Base-by-base conservation (phyloP, 2,888 invertebrate genomes). In the Drosophila mimica region DNA sequence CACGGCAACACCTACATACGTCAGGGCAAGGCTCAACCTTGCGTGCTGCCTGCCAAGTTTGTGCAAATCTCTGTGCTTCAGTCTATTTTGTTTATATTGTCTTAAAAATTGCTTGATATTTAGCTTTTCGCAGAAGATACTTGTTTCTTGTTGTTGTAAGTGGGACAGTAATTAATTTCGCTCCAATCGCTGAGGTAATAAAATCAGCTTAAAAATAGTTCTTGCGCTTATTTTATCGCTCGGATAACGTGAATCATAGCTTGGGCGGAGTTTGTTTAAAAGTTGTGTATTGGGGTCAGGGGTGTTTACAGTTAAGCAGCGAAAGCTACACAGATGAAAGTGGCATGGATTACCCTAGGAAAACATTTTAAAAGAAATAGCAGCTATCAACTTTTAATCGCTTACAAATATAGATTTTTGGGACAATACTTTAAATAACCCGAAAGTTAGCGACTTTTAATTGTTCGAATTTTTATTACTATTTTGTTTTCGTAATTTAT, bases 131-230 rank as follows among this genome's bases (percentile, higher is more conserved):
- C 7, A 7, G 15, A 38, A 53, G 51, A 66, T 56, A 62, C 36
- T 61, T 60, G 64, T 53, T 20, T 59, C 54, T 73, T 81, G 48
- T 61, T 57, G 48, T 56, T 65, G 59, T 38, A 68, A 64, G 63
- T 76, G 69, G 83, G 69, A 46, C 78, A 73, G 75, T 90, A 86
- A 90, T 86, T 86, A 90, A 86, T 86, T 86, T 88, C 17, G 67
- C 65, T 57, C 52, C 69, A 70, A 62, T 69, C 57, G 70, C 59
- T 58, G 59, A 48, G 60, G 76, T 67, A 80, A 81, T 72, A 81
- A 79, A 68, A 69, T 77, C 60, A 48, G 67, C 67, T 66, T 63
- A 64, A 61, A 73, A 66, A 70, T 58, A 72, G 62, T 70, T 71
- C 66, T 65, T 64, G 51, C 61, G 40, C 49, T 51, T 48, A 38